phyloP scores from a whole-genome alignment of 2,113 vertebrate genomes.

The Chloroceryle aenea region DNA sequence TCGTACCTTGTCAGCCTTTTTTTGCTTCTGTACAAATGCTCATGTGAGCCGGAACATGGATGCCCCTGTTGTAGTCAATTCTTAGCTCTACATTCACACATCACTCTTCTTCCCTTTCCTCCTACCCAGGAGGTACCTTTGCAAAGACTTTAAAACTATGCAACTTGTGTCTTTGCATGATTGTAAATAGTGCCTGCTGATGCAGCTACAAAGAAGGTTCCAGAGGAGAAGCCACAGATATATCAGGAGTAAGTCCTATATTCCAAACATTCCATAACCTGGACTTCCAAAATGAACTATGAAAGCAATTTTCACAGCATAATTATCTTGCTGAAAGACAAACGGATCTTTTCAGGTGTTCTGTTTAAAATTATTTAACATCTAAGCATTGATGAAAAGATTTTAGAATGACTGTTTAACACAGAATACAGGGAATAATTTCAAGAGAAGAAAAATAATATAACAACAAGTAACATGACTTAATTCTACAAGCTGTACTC shows the following conservation, averaged over 20 bases:
- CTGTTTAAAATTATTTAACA: background rate
- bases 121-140: background rate
- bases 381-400: background rate
- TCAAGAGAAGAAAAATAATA: background rate
- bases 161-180: background rate
- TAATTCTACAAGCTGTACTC: background rate
- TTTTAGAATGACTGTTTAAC: background rate
- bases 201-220: background rate
- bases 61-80: fast-evolving
- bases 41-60: background rate
- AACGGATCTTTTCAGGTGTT: background rate
- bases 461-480: background rate
- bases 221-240: background rate
- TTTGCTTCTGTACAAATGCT: background rate
- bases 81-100: background rate
- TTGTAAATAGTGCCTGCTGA: background rate
- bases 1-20: background rate
- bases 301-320: background rate
- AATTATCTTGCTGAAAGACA: background rate
- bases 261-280: background rate
- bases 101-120: background rate
- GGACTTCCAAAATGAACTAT: background rate
- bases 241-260: background rate
- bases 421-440: background rate
- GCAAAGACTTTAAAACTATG: background rate